Evolutionary conservation across 2,113 vertebrate species (phyloP).

Genomic region (Bos indicus): DNA sequence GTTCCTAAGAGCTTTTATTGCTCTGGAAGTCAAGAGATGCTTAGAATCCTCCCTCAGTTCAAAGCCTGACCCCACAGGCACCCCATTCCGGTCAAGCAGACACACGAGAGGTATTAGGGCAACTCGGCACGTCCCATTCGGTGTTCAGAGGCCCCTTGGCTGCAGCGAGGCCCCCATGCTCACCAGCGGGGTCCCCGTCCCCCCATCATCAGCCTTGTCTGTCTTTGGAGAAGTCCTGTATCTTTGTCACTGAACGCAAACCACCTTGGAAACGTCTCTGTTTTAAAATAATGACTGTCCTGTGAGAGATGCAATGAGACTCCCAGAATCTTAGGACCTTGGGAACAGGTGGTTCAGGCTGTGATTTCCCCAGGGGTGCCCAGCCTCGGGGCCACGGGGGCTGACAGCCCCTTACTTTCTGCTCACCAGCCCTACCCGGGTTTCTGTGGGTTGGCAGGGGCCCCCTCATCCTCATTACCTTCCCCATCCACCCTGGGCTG

Average conservation of each 20-base stretch:
- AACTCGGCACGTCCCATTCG: background rate
- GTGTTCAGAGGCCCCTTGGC: background rate
- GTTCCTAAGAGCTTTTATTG: background rate
- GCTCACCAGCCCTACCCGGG: background rate
- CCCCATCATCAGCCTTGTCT: background rate
- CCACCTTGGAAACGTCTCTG: background rate
- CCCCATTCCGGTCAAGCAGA: background rate
- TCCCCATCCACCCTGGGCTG: background rate
- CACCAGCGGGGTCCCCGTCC: accelerated
- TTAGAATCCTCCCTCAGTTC: background rate
- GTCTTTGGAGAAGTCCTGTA: background rate
- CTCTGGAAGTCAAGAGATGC: background rate
- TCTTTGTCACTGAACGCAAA: background rate
- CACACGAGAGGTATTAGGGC: background rate
- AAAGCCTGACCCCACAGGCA: background rate
- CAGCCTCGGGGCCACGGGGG: background rate
- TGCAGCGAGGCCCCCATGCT: background rate
- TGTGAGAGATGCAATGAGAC: background rate
- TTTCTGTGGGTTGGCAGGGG: background rate
- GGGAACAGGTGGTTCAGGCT: background rate
- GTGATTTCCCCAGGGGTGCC: background rate
- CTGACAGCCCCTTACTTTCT: accelerated
- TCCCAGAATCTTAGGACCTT: background rate
- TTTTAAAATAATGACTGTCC: background rate
- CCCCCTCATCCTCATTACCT: background rate